Conservation (phyloP, 2,113 vertebrate species). For the Mesocricetus auratus region DNA sequence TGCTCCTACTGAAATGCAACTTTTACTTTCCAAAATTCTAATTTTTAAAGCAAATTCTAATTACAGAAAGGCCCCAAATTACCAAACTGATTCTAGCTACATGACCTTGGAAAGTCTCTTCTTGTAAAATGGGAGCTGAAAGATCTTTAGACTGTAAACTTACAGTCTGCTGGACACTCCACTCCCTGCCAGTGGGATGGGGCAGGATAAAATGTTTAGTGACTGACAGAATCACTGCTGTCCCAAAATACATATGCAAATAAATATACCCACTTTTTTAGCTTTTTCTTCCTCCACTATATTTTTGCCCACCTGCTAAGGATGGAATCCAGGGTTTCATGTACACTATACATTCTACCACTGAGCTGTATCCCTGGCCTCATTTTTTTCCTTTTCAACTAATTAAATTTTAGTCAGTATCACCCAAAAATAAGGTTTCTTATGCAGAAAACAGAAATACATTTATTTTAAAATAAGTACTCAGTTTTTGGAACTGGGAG, state of each 20-base stretch:
- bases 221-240: neutral
- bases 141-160: slow-evolving; percentile 27
- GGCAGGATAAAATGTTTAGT: slow-evolving; percentile 5
- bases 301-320: neutral
- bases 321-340: neutral
- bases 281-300: neutral
- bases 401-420: slow-evolving; percentile 44
- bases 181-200: neutral
- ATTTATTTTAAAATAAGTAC: slow-evolving; percentile 34
- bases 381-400: slow-evolving; percentile 20
- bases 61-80: slow-evolving; percentile 57
- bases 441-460: slow-evolving; percentile 16
- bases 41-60: slow-evolving; percentile 66
- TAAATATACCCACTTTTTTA: neutral
- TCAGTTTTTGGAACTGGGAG: slow-evolving; percentile 26
- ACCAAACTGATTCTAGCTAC: slow-evolving; percentile 60
- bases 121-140: slow-evolving; percentile 53
- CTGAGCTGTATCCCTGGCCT: neutral
- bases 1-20: slow-evolving; percentile 34
- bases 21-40: slow-evolving; percentile 61
- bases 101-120: slow-evolving; percentile 66
- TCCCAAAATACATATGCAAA: slow-evolving; percentile 11
- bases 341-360: neutral
- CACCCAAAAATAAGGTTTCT: slow-evolving; percentile 32
- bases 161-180: neutral